Conservation (phyloP, 2,797 vertebrate species). For the Sebastes alutus region DNA sequence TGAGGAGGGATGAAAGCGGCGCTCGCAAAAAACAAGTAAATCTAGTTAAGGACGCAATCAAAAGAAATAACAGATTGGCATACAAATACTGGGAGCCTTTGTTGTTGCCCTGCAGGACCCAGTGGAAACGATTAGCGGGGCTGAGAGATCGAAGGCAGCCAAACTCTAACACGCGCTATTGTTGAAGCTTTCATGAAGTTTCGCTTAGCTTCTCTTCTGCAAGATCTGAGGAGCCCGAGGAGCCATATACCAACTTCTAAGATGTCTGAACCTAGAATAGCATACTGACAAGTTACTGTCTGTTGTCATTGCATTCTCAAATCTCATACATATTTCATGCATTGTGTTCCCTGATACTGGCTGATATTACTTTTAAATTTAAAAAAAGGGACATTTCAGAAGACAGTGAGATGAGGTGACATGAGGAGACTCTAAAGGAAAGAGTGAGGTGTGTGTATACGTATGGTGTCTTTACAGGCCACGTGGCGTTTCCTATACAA, state of each 20-base stretch:
- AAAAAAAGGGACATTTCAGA: conserved; percentile 10
- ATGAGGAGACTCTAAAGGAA: not conserved
- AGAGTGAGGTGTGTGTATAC: not conserved
- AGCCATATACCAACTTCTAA: conserved; percentile 46
- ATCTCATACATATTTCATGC: conserved; percentile 56
- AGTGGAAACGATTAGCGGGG: conserved; percentile 49
- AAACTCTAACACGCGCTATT: conserved; percentile 38
- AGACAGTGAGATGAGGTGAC: not conserved
- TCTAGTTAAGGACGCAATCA: conserved; percentile 54
- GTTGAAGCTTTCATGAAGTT: conserved; percentile 68
- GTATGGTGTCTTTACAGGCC: conserved; percentile 19
- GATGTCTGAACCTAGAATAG: conserved; percentile 52
- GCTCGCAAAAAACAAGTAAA: conserved; percentile 47
- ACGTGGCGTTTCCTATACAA: not conserved
- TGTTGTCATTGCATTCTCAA: conserved; percentile 51
- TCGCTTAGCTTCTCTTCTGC: conserved; percentile 42
- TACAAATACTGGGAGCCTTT: conserved; percentile 50
- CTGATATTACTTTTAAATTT: conserved; percentile 25
- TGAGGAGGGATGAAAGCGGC: conserved; percentile 57
- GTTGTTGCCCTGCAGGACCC: conserved; percentile 58
- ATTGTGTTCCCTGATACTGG: conserved; percentile 25
- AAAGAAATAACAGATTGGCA: conserved; percentile 55
- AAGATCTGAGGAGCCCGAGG: conserved; percentile 46
- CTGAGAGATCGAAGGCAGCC: conserved; percentile 34
- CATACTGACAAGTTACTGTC: conserved; percentile 41